phyloP scores from a whole-genome alignment of 2,797 vertebrate genomes.

The Capromys pilorides region DNA sequence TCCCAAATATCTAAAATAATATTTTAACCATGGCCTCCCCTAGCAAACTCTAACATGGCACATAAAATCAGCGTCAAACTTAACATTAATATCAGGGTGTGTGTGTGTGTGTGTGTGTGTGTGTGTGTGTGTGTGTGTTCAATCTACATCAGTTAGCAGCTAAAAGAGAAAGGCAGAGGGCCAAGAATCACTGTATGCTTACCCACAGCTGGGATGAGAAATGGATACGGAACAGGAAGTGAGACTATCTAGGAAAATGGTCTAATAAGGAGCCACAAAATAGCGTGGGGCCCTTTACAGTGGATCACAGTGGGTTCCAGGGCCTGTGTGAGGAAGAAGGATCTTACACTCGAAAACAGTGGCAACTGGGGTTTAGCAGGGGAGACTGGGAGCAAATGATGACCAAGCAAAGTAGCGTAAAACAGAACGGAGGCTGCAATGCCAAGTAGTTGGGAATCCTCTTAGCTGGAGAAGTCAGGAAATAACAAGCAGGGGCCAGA shows the following conservation, averaged over 20 bases:
- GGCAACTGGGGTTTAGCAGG: background rate
- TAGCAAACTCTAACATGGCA: background rate
- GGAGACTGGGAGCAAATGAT: background rate
- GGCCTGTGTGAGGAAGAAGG: background rate
- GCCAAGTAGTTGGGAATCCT: too few relatives aligned
- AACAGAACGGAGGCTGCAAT: background rate
- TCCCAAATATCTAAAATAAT: conserved; percentile 23
- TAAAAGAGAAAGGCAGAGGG: background rate
- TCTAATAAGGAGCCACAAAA: background rate
- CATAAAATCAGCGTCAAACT: background rate
- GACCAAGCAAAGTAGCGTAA: background rate
- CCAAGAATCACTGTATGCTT: background rate
- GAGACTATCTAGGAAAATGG: background rate
- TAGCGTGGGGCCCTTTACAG: background rate
- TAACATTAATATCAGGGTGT: background rate
- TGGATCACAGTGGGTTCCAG: background rate
- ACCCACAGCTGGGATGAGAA: background rate
- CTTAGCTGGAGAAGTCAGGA: background rate
- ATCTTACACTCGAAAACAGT: rapidly evolving
- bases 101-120: background rate
- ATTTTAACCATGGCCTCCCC: background rate
- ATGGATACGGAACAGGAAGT: background rate
- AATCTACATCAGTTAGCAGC: background rate
- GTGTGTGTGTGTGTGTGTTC: background rate
- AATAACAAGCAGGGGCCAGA: background rate